Percentiles rank a stretch among this genome's conserved stretches.
Evolutionary conservation across 2,888 invertebrate species (phyloP).

Genomic region (Calliphora vomitoria): DNA sequence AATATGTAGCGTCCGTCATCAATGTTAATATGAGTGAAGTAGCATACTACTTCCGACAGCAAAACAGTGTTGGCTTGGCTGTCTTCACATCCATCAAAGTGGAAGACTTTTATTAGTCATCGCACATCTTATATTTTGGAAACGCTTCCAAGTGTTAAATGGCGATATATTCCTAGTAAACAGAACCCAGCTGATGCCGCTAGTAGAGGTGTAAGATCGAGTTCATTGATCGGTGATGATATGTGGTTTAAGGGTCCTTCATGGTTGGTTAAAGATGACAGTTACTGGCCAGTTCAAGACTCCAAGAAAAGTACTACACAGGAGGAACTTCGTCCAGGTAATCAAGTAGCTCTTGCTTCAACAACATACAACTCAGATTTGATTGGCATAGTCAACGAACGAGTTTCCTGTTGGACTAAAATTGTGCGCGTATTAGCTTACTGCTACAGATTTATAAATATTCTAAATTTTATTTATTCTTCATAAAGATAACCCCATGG

Average conservation of each 20-base stretch:
- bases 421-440: too few relatives aligned
- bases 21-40: not conserved
- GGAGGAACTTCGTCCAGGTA: too few relatives aligned
- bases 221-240: not conserved
- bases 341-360: too few relatives aligned
- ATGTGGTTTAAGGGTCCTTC: conserved; percentile 45
- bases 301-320: too few relatives aligned
- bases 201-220: conserved; percentile 41
- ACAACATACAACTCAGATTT: too few relatives aligned
- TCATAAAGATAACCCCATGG: conserved; percentile 31
- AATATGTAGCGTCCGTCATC: conserved; percentile 14
- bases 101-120: conserved; percentile 43
- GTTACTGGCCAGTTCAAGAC: conserved; percentile 15
- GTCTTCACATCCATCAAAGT: conserved; percentile 32
- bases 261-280: not conserved
- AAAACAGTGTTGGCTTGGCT: conserved; percentile 55
- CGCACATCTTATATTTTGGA: conserved; percentile 38
- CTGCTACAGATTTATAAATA: too few relatives aligned
- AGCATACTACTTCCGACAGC: conserved; percentile 48
- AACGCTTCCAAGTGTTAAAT: conserved; percentile 38
- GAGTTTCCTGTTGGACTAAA: too few relatives aligned
- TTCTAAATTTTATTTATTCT: conserved; percentile 49
- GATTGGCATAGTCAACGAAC: too few relatives aligned
- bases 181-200: conserved; percentile 50
- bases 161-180: conserved; percentile 56